phyloP scores from a whole-genome alignment of 23 tunicate genomes.

The Clavelina lepadiformis region DNA sequence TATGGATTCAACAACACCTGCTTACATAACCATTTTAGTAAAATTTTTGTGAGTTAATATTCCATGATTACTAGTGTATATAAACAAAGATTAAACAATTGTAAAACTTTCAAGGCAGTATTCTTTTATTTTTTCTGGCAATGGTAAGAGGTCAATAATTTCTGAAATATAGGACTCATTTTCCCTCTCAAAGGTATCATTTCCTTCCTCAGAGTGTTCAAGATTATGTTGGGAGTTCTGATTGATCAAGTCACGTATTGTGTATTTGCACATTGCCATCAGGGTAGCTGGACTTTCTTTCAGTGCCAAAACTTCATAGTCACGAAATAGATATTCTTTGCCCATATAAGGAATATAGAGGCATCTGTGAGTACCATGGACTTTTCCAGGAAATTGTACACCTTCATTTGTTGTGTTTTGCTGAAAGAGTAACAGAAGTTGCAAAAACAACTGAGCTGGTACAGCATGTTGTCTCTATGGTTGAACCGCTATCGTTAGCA shows the following conservation, averaged over 20 bases:
- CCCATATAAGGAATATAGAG: constrained; percentile 66
- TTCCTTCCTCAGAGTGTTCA: neutral
- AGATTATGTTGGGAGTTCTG: too few relatives aligned
- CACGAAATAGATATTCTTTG: constrained; percentile 70
- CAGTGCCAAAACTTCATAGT: constrained; percentile 65
- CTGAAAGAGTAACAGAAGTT: too few relatives aligned
- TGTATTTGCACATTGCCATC: constrained; percentile 9
- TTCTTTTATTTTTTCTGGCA: constrained; percentile 55
- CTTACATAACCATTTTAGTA: too few relatives aligned
- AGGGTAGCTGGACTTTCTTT: constrained; percentile 58
- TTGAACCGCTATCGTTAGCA: too few relatives aligned
- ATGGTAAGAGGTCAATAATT: constrained; percentile 28
- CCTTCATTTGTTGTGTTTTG: neutral
- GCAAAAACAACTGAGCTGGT: too few relatives aligned
- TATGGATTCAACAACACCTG: too few relatives aligned
- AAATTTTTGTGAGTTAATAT: too few relatives aligned
- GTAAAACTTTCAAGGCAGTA: too few relatives aligned
- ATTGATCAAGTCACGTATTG: neutral
- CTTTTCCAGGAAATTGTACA: constrained; percentile 64
- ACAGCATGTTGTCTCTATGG: too few relatives aligned
- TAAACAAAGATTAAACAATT: too few relatives aligned
- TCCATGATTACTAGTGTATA: too few relatives aligned
- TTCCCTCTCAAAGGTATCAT: constrained; percentile 2
- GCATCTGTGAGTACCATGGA: constrained; percentile 71
- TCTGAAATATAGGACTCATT: too few relatives aligned